Percentiles rank a stretch among this genome's conserved stretches.
phyloP scores from a whole-genome alignment of 1,140 invertebrate genomes.

The Zaprionus ghesquierei region DNA sequence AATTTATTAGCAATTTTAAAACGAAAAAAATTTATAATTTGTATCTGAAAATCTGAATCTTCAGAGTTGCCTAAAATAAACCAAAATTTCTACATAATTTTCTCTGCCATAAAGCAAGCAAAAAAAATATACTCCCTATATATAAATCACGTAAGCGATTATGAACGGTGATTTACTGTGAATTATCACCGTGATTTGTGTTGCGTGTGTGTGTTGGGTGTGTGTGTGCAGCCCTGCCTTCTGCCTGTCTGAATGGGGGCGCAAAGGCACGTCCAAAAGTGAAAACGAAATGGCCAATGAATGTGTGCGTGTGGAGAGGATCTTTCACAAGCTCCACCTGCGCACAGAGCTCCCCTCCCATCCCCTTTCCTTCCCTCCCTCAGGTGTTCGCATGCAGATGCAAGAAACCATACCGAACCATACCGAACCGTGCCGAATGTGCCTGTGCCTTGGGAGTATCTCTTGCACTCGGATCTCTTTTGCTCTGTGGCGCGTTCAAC shows the following conservation, averaged over 20 bases:
- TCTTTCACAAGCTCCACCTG: conserved; percentile 32
- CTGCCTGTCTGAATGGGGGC: conserved; percentile 6
- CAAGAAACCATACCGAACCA: conserved; percentile 37
- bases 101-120: not conserved
- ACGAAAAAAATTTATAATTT: no score
- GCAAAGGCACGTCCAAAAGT: conserved; percentile 34
- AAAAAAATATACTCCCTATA: not conserved
- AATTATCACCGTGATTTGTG: conserved; percentile 42
- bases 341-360: not conserved
- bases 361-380: not conserved
- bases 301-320: conserved; percentile 51
- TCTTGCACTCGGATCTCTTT: not conserved
- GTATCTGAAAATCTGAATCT: no score
- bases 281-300: conserved; percentile 63
- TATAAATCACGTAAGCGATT: conserved; percentile 35
- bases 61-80: not conserved
- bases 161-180: conserved; percentile 28
- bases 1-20: no score
- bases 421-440: not conserved
- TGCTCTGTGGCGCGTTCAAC: conserved; percentile 40
- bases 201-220: not conserved
- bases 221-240: conserved; percentile 24
- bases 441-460: not conserved
- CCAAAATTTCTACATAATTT: not conserved
- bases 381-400: conserved; percentile 75